Conservation (phyloP, 2,888 invertebrate species). For the Lasius platythorax region DNA sequence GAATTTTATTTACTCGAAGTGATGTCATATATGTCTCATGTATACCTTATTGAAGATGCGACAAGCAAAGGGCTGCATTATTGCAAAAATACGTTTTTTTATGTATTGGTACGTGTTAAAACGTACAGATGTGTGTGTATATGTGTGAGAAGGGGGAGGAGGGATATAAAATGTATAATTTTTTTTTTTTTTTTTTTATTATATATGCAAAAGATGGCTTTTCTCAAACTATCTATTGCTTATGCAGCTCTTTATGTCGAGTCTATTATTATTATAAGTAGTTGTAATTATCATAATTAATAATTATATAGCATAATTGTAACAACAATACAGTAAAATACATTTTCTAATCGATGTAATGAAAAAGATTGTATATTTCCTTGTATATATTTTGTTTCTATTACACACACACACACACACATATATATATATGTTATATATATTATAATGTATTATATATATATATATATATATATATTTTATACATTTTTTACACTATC, state of each 20-base stretch:
- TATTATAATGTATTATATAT: background rate
- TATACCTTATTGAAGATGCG: background rate
- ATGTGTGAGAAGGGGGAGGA: background rate
- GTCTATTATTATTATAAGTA: constrained; percentile 31
- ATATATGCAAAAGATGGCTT: background rate
- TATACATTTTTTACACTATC: background rate
- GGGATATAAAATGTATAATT: background rate
- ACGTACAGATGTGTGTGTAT: background rate
- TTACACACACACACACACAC: background rate
- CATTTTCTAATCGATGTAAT: constrained; percentile 53
- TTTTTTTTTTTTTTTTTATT: background rate
- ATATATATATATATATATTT: background rate
- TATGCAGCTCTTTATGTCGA: background rate
- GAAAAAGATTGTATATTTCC: background rate
- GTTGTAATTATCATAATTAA: constrained; percentile 38
- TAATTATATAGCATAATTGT: constrained; percentile 25
- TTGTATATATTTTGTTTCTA: background rate
- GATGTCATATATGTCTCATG: background rate
- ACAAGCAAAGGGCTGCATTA: background rate
- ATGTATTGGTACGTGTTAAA: background rate
- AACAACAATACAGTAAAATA: constrained; percentile 33
- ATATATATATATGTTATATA: background rate
- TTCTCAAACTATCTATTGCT: background rate
- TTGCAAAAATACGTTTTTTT: background rate
- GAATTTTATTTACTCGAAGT: background rate